Percentiles rank a stretch among this genome's conserved stretches.
Evolutionary conservation across 1,140 invertebrate genomes (phyloP).

Genomic region (Drosophila nigromelanica): DNA sequence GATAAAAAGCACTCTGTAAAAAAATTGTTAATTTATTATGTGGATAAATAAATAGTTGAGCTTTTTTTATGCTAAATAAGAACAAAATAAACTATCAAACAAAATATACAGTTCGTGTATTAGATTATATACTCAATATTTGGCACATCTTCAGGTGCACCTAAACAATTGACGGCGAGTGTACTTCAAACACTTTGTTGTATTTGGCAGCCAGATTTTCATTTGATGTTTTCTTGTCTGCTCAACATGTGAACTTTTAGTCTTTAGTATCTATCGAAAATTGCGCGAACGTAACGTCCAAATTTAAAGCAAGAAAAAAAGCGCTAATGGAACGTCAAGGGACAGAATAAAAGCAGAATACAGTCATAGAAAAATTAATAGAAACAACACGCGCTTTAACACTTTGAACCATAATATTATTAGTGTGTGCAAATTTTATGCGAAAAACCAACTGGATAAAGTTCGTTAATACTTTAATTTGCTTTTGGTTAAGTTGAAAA

Average conservation of each 20-base stretch:
- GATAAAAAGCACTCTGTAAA: too few species aligned
- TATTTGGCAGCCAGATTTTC: slow-evolving; percentile 54
- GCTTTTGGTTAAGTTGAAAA: too few species aligned
- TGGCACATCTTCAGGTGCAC: not conserved
- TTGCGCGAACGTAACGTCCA: slow-evolving; percentile 5
- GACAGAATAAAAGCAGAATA: not conserved
- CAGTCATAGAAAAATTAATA: slow-evolving; percentile 1
- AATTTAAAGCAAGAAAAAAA: slow-evolving; percentile 7
- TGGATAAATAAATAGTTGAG: too few species aligned
- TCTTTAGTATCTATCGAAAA: slow-evolving; percentile 6
- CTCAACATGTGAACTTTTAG: slow-evolving; percentile 39
- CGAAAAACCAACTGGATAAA: too few species aligned
- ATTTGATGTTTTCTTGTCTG: slow-evolving; percentile 49
- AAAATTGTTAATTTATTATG: too few species aligned
- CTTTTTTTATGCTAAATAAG: too few species aligned
- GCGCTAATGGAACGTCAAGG: not conserved
- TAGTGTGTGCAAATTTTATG: too few species aligned
- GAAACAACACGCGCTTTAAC: not conserved
- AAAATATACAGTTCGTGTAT: not conserved
- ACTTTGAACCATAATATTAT: too few species aligned
- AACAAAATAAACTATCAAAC: too few species aligned
- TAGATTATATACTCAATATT: not conserved
- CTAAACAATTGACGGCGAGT: not conserved
- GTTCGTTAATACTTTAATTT: too few species aligned
- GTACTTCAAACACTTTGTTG: not conserved